Base-by-base conservation (phyloP, 2,888 invertebrate species). In the Troides oblongomaculatus region DNA sequence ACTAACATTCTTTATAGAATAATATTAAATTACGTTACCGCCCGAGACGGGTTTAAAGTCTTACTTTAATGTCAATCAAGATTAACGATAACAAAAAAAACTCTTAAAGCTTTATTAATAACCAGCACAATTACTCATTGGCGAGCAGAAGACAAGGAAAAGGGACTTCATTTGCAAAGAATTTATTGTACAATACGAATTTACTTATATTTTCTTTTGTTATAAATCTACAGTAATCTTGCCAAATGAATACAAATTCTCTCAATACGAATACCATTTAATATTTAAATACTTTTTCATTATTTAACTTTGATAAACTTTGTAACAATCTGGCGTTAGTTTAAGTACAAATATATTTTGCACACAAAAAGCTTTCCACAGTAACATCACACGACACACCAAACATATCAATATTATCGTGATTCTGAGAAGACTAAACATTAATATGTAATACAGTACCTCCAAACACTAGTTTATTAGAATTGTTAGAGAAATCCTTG, bases 311-410 rank as follows among this genome's bases (percentile, higher is more conserved):
- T 58, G 58, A 12, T 14, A 23, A 25, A 58, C 25, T 58, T 58
- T 58, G 25, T 10, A 58, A 58, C 58, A 23, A 23, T 58, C 21
- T 58, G 58, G n/a, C 21, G 58, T 10, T 58, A 58, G 58, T 58
- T 58, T 25, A 25, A 21, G 21, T 25, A 58, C 58, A 58, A 58
- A 21, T 23, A 58, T 2, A 25, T 58, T 58, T 58, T 23, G 23
- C 12, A 25, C 25, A 23, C 14, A n/a, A 4, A 18, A 56, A 56
- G 56, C 18, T 56, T 56, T 2, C 7, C 18, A 18, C 17, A 56
- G 46, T 46, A 8, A 46, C 46, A 2, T 46, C 46, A 46, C 14
- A 46, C 46, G 46, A 30, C 30, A 30, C 4, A 30, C 30, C 30
- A 30, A 3, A 30, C 30, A 30, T 30, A 30, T 30, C 30, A n/a